Evolutionary conservation across 2,888 invertebrate genomes (phyloP).

Genomic region (Lasioglossum villosulum): DNA sequence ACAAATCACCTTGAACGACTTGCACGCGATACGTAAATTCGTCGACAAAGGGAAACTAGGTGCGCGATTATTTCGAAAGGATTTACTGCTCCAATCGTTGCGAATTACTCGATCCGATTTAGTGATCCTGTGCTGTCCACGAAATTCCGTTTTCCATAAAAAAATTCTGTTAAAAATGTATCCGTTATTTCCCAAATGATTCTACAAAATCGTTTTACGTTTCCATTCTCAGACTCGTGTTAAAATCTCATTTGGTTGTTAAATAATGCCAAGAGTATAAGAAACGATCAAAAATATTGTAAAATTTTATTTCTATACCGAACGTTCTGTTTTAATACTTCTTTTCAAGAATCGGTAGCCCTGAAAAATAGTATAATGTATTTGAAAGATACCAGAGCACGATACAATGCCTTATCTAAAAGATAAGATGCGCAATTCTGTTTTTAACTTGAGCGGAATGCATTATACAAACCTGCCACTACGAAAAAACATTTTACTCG

Average conservation of each 20-base stretch:
- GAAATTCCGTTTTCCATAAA: not conserved
- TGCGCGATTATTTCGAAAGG: not conserved
- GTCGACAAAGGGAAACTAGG: not conserved
- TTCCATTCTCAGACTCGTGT: too few species aligned
- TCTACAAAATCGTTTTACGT: not conserved
- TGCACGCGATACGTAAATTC: not conserved
- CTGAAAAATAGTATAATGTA: not conserved
- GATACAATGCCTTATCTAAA: not conserved
- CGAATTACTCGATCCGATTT: not conserved
- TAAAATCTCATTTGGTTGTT: not conserved
- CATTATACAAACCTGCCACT: not conserved
- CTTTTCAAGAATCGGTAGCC: not conserved
- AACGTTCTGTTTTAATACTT: not conserved
- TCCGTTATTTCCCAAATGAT: not conserved
- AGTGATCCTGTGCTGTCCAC: not conserved
- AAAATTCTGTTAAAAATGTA: not conserved
- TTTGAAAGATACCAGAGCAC: not conserved
- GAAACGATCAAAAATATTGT: not conserved
- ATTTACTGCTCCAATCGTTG: not conserved
- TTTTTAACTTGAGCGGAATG: not conserved
- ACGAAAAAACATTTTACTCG: not conserved
- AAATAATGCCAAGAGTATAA: not conserved
- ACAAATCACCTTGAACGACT: conserved; percentile 3
- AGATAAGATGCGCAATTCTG: not conserved
- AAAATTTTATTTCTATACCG: not conserved